Conservation (phyloP, 2,888 invertebrate species). For the Dasypolia templi region DNA sequence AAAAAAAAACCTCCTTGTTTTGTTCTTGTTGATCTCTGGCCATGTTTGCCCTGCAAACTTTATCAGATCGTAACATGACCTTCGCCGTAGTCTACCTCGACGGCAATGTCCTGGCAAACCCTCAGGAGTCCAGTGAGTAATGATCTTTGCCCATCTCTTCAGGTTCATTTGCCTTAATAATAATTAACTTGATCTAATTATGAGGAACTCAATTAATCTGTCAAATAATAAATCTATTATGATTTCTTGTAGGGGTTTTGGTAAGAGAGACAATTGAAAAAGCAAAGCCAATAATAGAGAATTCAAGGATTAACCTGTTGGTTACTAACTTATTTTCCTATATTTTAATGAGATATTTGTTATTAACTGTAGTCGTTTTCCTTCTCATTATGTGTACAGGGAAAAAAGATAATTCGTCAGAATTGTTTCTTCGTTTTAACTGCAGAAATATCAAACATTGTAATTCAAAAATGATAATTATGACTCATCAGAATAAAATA, state of each 20-base stretch:
- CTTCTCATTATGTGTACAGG: conserved; percentile 12
- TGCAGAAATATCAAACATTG: conserved; percentile 1
- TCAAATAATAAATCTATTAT: background rate
- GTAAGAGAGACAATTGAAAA: background rate
- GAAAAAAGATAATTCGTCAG: conserved; percentile 12
- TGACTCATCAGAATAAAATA: background rate
- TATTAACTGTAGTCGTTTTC: conserved; percentile 26
- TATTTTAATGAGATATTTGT: conserved; percentile 4
- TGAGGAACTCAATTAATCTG: background rate
- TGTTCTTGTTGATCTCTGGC: background rate
- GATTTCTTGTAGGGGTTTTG: background rate
- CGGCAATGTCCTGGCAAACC: background rate
- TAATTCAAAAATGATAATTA: conserved; percentile 11
- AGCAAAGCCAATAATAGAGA: background rate
- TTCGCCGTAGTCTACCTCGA: too few species aligned
- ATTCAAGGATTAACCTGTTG: background rate
- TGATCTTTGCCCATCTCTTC: background rate
- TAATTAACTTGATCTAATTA: background rate
- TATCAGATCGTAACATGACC: background rate
- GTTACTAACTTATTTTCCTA: conserved; percentile 6
- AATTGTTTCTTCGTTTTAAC: conserved; percentile 15
- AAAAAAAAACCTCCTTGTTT: background rate
- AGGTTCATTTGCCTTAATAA: background rate
- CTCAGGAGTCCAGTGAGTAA: background rate
- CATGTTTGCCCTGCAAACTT: background rate